These are phyloP conservation scores for Caloenas nicobarica DNA, from an alignment of 2,113 vertebrate genomes.

Conservation along the genomic window DNA sequence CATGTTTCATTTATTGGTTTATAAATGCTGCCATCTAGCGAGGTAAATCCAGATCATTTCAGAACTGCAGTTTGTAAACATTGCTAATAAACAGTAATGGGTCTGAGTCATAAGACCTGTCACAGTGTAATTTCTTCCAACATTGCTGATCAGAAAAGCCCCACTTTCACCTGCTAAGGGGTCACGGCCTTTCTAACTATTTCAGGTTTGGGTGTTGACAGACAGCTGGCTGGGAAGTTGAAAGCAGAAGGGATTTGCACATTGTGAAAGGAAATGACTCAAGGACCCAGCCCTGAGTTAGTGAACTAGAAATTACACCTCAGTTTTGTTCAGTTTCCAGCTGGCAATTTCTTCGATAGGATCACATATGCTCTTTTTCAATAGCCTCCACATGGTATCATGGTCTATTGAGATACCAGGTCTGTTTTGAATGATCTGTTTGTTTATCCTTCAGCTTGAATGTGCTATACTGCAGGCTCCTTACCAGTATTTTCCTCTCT, in stretches of 20 bases:
- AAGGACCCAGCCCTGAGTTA: constrained; percentile 21
- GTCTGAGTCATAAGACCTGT: background rate
- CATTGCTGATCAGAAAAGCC: constrained; percentile 18
- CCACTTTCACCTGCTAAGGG: constrained; percentile 15
- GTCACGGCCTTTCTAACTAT: background rate
- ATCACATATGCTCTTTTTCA: constrained; percentile 7
- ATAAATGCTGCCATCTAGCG: constrained; percentile 70
- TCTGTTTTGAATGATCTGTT: constrained; percentile 29
- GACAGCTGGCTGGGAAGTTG: constrained; percentile 39
- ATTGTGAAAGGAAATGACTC: constrained; percentile 47
- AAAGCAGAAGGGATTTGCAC: constrained; percentile 54
- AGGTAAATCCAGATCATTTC: constrained; percentile 10
- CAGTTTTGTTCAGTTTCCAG: constrained; percentile 38
- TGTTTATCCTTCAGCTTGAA: background rate
- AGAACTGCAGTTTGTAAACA: constrained; percentile 4
- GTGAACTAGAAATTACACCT: constrained; percentile 42
- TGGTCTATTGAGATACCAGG: background rate
- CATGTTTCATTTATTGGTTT: constrained; percentile 32
- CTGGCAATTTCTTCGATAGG: background rate
- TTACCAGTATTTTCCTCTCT: background rate
- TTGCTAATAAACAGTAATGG: background rate
- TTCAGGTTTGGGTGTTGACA: constrained; percentile 29
- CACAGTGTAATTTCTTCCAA: background rate
- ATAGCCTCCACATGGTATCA: background rate
- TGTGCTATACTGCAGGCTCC: background rate